Evolutionary conservation across 2,888 invertebrate species (phyloP).

Genomic region (Seladonia tumulorum): DNA sequence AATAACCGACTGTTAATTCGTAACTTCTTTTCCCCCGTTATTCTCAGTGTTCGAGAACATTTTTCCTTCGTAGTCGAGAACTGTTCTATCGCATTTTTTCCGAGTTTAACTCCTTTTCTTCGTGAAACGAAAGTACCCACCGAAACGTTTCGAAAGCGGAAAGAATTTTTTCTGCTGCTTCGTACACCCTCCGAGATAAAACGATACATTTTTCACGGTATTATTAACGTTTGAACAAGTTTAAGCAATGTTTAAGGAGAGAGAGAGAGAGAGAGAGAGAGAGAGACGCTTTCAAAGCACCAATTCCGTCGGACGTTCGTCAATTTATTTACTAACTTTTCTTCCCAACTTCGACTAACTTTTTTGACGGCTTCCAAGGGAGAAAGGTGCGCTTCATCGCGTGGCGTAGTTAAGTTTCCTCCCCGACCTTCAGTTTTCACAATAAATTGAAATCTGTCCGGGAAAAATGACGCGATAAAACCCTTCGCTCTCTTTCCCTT

Average conservation of each 20-base stretch:
- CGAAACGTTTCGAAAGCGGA: too few relatives aligned
- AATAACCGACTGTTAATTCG: too few relatives aligned
- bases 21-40: too few relatives aligned
- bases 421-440: not conserved
- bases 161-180: too few relatives aligned
- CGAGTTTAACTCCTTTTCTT: too few relatives aligned
- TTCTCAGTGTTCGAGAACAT: too few relatives aligned
- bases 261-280: not conserved
- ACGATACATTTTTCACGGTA: not conserved
- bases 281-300: not conserved
- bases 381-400: not conserved
- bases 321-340: not conserved
- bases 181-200: not conserved
- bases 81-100: too few relatives aligned
- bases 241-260: too few relatives aligned
- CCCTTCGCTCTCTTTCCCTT: not conserved
- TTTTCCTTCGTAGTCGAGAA: too few relatives aligned
- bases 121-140: too few relatives aligned
- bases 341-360: not conserved
- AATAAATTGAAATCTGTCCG: not conserved
- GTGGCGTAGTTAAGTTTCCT: not conserved
- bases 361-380: not conserved
- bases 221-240: too few relatives aligned
- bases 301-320: not conserved
- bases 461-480: not conserved